Evolutionary conservation across 1,140 invertebrate species (phyloP).

Genomic region (Drosophila lacteicornis): DNA sequence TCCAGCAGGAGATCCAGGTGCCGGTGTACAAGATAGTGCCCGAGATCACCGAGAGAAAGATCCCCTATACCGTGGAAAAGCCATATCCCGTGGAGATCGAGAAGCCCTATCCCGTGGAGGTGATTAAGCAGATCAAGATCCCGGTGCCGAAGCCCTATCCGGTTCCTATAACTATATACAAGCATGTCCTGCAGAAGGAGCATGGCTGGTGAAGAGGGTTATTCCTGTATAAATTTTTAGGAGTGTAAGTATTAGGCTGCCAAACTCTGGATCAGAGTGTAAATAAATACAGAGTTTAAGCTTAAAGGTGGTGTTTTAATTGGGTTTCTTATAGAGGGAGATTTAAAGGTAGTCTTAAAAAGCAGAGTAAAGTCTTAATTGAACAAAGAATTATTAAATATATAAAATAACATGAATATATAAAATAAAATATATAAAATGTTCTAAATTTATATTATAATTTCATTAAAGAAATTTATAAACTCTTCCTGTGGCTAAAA

Average conservation of each 20-base stretch:
- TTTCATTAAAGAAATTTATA: no score
- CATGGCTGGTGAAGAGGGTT: slow-evolving; percentile 85
- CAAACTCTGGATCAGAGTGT: slow-evolving; percentile 4
- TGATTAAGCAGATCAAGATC: slow-evolving; percentile 91
- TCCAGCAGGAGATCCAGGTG: slow-evolving; percentile 90
- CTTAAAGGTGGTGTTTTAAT: background rate
- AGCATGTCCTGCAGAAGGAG: slow-evolving; percentile 89
- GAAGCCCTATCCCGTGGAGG: slow-evolving; percentile 91
- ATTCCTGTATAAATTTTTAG: background rate
- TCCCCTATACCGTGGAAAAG: slow-evolving; percentile 91
- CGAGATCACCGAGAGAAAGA: slow-evolving; percentile 89
- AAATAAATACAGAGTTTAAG: slow-evolving; percentile 28
- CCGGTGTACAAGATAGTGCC: slow-evolving; percentile 90
- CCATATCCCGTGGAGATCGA: slow-evolving; percentile 91
- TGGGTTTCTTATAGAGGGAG: background rate
- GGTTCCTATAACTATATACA: slow-evolving; percentile 92
- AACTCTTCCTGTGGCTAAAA: no score
- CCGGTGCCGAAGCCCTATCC: slow-evolving; percentile 92
- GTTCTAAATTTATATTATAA: no score
- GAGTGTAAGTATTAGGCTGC: slow-evolving; percentile 12
- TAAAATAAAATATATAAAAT: no score
- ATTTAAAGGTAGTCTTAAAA: background rate
- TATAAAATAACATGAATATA: no score
- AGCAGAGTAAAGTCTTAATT: background rate
- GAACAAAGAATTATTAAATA: no score